phyloP scores from a whole-genome alignment of 2,888 invertebrate genomes.

The Podabrus alpinus region DNA sequence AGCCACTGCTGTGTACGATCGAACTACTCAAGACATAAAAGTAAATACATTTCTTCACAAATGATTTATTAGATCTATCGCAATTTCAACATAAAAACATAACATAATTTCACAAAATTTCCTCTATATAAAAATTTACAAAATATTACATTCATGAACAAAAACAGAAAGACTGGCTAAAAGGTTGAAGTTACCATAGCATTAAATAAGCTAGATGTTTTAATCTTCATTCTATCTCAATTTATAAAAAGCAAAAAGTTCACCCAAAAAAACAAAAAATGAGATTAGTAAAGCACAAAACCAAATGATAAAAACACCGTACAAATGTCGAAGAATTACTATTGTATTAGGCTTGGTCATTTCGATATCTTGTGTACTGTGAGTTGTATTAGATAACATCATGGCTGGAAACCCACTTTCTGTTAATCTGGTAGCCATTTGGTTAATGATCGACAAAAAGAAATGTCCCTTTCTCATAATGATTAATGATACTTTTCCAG shows the following conservation, averaged over 20 bases:
- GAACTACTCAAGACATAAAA: too few species aligned
- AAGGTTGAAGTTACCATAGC: too few species aligned
- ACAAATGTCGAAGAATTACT: neutral
- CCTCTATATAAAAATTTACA: too few species aligned
- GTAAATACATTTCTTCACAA: too few species aligned
- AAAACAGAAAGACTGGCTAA: too few species aligned
- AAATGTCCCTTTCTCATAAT: neutral
- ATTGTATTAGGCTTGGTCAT: neutral
- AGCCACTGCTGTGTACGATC: too few species aligned
- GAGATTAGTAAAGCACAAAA: neutral
- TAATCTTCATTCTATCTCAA: neutral
- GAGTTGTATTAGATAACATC: neutral
- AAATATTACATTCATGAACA: too few species aligned
- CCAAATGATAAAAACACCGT: neutral
- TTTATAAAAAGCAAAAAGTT: neutral
- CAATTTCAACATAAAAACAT: too few species aligned
- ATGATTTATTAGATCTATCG: too few species aligned
- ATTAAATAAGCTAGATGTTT: too few species aligned
- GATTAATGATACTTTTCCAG: neutral
- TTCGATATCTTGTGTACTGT: neutral
- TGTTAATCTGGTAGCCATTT: neutral
- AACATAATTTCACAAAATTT: too few species aligned
- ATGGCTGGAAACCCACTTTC: neutral
- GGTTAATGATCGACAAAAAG: neutral
- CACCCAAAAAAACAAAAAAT: neutral